Base-by-base conservation (phyloP, 2,113 vertebrate genomes). In the Leiothrix lutea region DNA sequence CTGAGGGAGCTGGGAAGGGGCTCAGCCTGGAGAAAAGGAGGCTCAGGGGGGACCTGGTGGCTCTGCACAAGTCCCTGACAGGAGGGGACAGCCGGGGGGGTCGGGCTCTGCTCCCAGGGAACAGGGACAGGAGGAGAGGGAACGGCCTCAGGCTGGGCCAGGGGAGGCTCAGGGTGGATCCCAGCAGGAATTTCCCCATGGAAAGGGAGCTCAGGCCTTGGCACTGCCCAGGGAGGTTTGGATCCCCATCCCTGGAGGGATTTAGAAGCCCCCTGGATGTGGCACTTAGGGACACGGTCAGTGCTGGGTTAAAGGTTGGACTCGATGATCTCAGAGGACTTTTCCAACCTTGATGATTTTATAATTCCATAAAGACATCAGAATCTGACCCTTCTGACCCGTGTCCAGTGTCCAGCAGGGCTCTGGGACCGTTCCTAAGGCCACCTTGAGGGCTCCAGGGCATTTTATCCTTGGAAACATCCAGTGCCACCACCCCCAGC, bases 351-450 rank as follows among this genome's bases (percentile, higher is more conserved):
- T 31, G 11, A 6, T 57, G 21, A 12, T 57, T 72, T 35, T 23
- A 9, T 36, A 31, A 36, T 50, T 51, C 44, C 6, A 9, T 3
- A 5, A 28, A 33, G 8, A 4, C 21, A 5, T 6, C 60, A n/a
- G 18, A 36, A 12, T 25, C n/a, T 62, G 61, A 12, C 25, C 56
- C 53, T 44, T 45, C 0, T 2, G 45, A 23, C 11, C 51, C 2
- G 0, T 9, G 35, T 4, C 18, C 0, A 0, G 20, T 8, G 44
- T 22, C 36, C 54, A 50, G 48, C n/a, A 26, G 66, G 66, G 50
- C 42, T 78, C 69, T 53, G 24, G 24, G 45, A 42, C 6, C 58
- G 8, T 44, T 58, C 19, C 66, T 28, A 21, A 42, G 5, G 24
- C 74, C 31, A 23, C 6, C 3, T 2, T 11, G n/a, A 21, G n/a